Evolutionary conservation across 2,888 invertebrate species (phyloP), one percentile per base, ranked within the genome.

Genomic region (Diloba caeruleocephala): DNA sequence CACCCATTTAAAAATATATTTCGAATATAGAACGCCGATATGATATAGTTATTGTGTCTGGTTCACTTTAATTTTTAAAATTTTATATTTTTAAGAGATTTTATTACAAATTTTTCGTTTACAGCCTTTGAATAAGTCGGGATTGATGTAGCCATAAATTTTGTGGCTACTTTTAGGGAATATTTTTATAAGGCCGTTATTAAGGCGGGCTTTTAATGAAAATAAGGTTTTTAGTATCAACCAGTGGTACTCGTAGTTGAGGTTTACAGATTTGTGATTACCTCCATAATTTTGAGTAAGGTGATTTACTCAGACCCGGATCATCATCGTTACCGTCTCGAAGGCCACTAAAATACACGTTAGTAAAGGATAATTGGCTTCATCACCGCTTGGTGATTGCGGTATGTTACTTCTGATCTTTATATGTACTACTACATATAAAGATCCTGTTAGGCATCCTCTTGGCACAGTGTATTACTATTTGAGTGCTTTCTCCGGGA

Each of bases 71-170:
- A 71, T 63, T 70, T 61, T 58, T 50, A 44, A 57, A 60, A 59
- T 61, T 55, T 63, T 55, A 58, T 53, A 58, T 52, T 64, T 68
- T 62, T 44, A 60, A 55, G 45, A 57, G 56, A 57, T 51, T 68
- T 70, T 68, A 71, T 54, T 56, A 49, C 62, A 55, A 57, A 71
- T 71, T 67, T 73, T 67, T 58, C 59, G 51, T 70, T 69, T 71
- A 72, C 53, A 49, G 46, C 62, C 53, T 60, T 74, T 62, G 60
- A 66, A 73, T 66, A 69, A 56, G 39, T 33, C 43, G 9, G 48
- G 61, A 69, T 69, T 64, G 71, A 73, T 74, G 71, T 64, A 54
- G 62, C 60, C 45, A 61, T 67, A 67, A 75, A 71, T 71, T 69
- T 71, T 69, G 66, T 71, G 61, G 71, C 55, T 65, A 52, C 59